Percentiles rank a stretch among this genome's conserved stretches.
phyloP scores from a whole-genome alignment of 2,888 invertebrate species.

The Eupithecia vulgata region DNA sequence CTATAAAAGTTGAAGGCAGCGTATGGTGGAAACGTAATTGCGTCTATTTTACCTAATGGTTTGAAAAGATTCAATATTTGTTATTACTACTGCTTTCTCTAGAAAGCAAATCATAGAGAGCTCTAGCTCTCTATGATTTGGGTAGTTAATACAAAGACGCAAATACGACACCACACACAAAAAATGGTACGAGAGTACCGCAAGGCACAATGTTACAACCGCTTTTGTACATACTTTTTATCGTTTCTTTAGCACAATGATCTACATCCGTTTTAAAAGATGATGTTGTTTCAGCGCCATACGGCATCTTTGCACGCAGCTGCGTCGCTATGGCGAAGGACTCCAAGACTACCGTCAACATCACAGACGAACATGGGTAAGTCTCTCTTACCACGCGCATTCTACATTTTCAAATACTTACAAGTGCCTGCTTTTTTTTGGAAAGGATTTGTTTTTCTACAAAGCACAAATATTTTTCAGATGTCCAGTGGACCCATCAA shows the following conservation, averaged over 20 bases:
- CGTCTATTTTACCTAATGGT: conserved; percentile 7
- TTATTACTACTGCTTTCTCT: neutral
- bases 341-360: conserved; percentile 97
- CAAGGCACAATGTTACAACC: conserved; percentile 21
- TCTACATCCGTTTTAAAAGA: conserved; percentile 23
- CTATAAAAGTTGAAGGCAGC: neutral
- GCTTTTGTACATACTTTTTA: conserved; percentile 37
- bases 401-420: neutral
- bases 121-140: neutral
- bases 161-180: neutral
- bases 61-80: neutral
- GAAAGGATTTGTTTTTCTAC: neutral
- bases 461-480: conserved; percentile 64
- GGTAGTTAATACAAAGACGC: conserved; percentile 2
- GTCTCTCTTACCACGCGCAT: conserved; percentile 55
- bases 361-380: conserved; percentile 96
- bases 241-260: conserved; percentile 17
- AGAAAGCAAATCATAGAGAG: too few relatives aligned
- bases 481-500: conserved; percentile 96
- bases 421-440: neutral
- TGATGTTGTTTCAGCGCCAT: conserved; percentile 88
- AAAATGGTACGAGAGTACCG: conserved; percentile 28
- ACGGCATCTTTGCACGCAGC: conserved; percentile 97
- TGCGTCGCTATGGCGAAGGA: conserved; percentile 99
- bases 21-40: conserved; percentile 20